Evolutionary conservation across 2,113 vertebrate species (phyloP).

Genomic region (Amphiprion percula): DNA sequence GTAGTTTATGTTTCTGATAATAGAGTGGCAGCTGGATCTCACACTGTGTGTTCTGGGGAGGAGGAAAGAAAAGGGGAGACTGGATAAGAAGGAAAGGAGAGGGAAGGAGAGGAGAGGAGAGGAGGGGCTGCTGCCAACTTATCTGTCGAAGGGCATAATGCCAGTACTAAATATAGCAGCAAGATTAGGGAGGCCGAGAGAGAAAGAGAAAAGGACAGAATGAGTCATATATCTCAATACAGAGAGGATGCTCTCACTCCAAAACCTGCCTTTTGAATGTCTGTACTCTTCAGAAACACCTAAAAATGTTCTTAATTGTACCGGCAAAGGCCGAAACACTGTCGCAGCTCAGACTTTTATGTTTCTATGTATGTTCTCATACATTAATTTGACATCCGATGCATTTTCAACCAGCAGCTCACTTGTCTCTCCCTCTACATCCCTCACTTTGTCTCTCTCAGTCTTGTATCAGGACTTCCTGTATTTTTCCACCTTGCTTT

Average conservation of each 20-base stretch:
- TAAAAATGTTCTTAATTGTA: not conserved
- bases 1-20: not conserved
- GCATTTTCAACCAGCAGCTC: not conserved
- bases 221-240: constrained; percentile 78
- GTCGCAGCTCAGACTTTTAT: not conserved
- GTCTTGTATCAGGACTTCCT: constrained; percentile 83
- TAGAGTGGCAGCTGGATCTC: constrained; percentile 11
- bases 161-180: constrained; percentile 85
- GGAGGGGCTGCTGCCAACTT: constrained; percentile 72
- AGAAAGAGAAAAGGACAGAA: constrained; percentile 57
- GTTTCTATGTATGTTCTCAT: not conserved
- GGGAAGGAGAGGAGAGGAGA: constrained; percentile 30
- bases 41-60: constrained; percentile 5
- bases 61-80: no score
- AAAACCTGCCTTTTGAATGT: constrained; percentile 35
- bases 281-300: constrained; percentile 1
- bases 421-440: not conserved
- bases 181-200: constrained; percentile 75
- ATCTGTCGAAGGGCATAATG: constrained; percentile 78
- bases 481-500: constrained; percentile 85
- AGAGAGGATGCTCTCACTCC: constrained; percentile 53
- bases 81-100: not conserved
- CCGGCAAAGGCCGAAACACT: not conserved
- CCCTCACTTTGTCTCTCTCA: constrained; percentile 29
- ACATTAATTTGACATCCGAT: not conserved